A percentile compares a stretch with the other conserved stretches of the same genome.
phyloP scores from a whole-genome alignment of 2,888 invertebrate species.

The Agrotis exclamationis region DNA sequence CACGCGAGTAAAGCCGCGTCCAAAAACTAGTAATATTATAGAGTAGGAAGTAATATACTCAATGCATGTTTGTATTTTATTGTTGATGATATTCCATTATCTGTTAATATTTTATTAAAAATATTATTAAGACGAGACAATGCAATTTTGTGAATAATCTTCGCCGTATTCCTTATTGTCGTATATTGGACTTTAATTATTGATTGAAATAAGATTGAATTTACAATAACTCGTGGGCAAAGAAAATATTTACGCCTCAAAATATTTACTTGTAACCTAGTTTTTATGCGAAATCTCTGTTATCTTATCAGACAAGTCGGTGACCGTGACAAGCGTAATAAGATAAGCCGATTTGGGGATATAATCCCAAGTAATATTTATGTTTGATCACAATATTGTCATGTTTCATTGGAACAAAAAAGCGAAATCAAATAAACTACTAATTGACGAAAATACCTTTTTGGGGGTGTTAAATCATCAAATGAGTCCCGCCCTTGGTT shows the following conservation, averaged over 20 bases:
- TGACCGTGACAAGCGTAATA: constrained; percentile 25
- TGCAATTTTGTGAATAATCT: background rate
- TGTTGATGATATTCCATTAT: background rate
- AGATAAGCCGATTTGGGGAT: constrained; percentile 22
- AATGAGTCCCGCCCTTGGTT: too few relatives aligned
- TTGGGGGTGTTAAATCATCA: too few relatives aligned
- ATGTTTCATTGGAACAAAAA: background rate
- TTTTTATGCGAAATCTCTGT: constrained; percentile 46
- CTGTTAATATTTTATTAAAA: background rate
- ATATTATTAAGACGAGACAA: background rate
- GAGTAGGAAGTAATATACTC: too few relatives aligned
- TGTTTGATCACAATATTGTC: constrained; percentile 5
- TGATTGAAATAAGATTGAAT: background rate
- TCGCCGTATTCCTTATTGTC: too few relatives aligned
- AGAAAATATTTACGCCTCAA: constrained; percentile 6
- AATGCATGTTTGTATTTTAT: too few relatives aligned
- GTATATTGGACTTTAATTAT: background rate
- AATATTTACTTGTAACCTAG: constrained; percentile 31
- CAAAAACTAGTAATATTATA: too few relatives aligned
- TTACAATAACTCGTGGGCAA: background rate
- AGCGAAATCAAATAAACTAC: background rate
- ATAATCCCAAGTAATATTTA: background rate
- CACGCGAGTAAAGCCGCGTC: too few relatives aligned
- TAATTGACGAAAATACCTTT: background rate
- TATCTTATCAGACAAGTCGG: constrained; percentile 55